Base-by-base conservation (phyloP, 2,797 vertebrate genomes). In the Argya squamiceps region DNA sequence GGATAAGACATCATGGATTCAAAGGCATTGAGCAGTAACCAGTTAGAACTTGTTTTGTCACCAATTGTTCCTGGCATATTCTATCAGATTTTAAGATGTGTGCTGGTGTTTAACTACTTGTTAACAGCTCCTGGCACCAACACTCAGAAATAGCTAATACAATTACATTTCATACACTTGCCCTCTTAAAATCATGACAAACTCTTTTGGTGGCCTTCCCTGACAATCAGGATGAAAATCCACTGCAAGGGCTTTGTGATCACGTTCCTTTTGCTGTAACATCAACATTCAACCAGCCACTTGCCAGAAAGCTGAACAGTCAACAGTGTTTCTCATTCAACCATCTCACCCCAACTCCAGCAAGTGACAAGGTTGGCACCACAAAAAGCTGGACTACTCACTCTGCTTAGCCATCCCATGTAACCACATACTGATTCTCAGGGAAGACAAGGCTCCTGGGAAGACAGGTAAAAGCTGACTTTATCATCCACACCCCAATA, bases 381-480 rank as follows among this genome's bases (percentile, higher is more conserved):
- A 41, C 56, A 39, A 53, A 55, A 56, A 49, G 26, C 36, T 15
- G 44, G 34, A 43, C 9, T 14, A 30, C 22, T 17, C 34, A 2
- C 41, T 36, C 49, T 47, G 64, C 29, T 52, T 2, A 16, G 29
- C 81, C 89, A 74, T 12, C 41, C 49, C 17, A 2, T 3, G 2
- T 3, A 44, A 56, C 30, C 0, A 0, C 55, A 50, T 0, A 17
- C 34, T 4, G n/a, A 32, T 47, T 30, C 78, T 44, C 39, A 41
- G n/a, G 56, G 52, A 67, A 90, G 23, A 64, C n/a, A 58, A 49
- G 15, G 49, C 24, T 91, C 58, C 37, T 4, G 20, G 43, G 32
- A 68, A n/a, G 24, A 23, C 11, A 43, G 27, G 44, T 17, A 46
- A 77, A 53, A 16, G 21, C 43, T 44, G 36, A 63, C 47, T 87